phyloP scores from a whole-genome alignment of 2,888 invertebrate species.

The Sarcophaga variegata region DNA sequence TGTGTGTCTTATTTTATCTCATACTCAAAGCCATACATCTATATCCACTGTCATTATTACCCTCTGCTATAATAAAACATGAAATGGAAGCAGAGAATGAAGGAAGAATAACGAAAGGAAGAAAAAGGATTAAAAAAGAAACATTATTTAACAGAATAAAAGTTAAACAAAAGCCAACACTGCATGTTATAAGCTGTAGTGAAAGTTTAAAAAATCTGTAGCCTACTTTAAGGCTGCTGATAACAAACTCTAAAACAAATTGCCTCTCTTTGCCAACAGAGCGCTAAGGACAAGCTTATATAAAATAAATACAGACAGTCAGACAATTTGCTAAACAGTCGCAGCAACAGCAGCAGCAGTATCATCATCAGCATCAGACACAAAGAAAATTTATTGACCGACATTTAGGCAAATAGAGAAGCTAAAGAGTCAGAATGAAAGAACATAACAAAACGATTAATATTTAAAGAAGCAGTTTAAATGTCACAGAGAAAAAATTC shows the following conservation, averaged over 20 bases:
- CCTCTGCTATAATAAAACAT: neutral
- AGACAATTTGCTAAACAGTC: too few relatives aligned
- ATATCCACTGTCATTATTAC: neutral
- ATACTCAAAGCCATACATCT: neutral
- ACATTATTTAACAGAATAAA: neutral
- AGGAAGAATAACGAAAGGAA: neutral
- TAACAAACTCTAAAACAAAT: neutral
- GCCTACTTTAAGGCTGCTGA: slow-evolving; percentile 28
- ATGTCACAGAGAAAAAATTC: neutral
- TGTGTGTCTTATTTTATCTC: too few relatives aligned
- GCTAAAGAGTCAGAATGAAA: too few relatives aligned
- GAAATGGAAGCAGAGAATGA: neutral
- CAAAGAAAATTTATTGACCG: too few relatives aligned
- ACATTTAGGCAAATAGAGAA: too few relatives aligned
- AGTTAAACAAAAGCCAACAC: neutral
- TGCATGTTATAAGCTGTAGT: neutral
- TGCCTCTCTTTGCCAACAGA: neutral
- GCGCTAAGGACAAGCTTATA: too few relatives aligned
- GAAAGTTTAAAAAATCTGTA: neutral
- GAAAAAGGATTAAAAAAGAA: neutral
- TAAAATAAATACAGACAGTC: too few relatives aligned
- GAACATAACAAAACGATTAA: too few relatives aligned
- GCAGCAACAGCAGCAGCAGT: too few relatives aligned
- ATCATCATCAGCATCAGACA: too few relatives aligned
- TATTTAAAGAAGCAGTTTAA: too few relatives aligned